Evolutionary conservation across 2,113 vertebrate species (phyloP).

Genomic region (Arizona elegans): DNA sequence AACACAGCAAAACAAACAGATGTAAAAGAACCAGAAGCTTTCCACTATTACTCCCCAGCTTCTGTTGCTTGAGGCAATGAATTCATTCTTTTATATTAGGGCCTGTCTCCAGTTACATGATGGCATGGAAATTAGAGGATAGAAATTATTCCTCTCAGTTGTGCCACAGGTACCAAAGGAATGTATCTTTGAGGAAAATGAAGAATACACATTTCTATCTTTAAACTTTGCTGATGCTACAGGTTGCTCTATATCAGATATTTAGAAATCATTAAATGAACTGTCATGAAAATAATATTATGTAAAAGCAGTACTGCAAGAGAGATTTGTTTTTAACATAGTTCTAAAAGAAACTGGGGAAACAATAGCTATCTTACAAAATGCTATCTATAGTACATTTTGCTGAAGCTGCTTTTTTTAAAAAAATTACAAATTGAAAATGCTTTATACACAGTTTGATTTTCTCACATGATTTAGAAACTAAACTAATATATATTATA

Average conservation of each 20-base stretch:
- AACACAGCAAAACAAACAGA: too few species aligned
- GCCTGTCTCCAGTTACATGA: too few species aligned
- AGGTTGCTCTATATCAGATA: not conserved
- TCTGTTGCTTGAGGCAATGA: too few species aligned
- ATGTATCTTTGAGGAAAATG: not conserved
- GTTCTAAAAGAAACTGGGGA: slow-evolving; percentile 5
- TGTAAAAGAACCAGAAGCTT: too few species aligned
- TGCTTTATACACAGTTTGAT: not conserved
- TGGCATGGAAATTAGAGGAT: too few species aligned
- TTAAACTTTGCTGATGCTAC: not conserved
- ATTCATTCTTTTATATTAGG: too few species aligned
- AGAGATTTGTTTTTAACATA: not conserved
- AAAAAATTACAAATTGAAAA: not conserved
- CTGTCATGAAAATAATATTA: not conserved
- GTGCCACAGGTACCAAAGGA: not conserved
- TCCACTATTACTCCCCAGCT: too few species aligned
- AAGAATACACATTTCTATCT: not conserved
- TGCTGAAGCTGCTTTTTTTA: not conserved
- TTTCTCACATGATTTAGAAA: not conserved
- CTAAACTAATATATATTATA: not conserved
- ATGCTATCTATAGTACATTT: not conserved
- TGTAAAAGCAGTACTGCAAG: not conserved
- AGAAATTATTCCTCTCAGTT: too few species aligned
- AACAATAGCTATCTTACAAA: not conserved
- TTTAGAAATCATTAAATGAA: not conserved